Conservation (phyloP, 2,888 invertebrate species). For the Eristalis tenax region DNA sequence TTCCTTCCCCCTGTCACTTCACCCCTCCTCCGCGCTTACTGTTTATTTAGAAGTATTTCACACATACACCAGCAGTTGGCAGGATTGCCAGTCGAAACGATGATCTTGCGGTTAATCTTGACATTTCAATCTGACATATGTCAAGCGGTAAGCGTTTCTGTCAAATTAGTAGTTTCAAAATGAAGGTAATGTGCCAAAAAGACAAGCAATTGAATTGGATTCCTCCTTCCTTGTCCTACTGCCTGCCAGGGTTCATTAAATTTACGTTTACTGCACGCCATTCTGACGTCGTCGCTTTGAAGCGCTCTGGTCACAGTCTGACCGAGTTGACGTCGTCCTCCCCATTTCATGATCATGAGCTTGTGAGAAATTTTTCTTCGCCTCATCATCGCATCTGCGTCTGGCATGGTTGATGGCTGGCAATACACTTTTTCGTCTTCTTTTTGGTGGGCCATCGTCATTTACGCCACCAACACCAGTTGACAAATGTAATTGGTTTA, state of each 20-base stretch:
- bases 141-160: background rate
- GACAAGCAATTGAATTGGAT: background rate
- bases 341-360: background rate
- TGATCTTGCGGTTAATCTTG: background rate
- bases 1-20: background rate
- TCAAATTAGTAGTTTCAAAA: background rate
- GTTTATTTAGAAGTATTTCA: background rate
- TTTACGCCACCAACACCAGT: conserved; percentile 28
- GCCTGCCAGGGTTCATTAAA: conserved; percentile 20
- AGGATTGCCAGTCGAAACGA: background rate
- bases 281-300: conserved; percentile 16
- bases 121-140: background rate
- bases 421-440: background rate
- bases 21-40: background rate
- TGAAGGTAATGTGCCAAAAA: background rate
- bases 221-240: background rate
- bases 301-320: background rate
- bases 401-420: background rate
- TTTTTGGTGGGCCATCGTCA: conserved; percentile 10
- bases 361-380: background rate
- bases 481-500: conserved; percentile 65
- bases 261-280: conserved; percentile 20
- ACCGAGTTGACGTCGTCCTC: background rate
- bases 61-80: background rate
- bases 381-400: conserved; percentile 5